phyloP scores from a whole-genome alignment of 2,888 invertebrate species.

The Tachina fera region DNA sequence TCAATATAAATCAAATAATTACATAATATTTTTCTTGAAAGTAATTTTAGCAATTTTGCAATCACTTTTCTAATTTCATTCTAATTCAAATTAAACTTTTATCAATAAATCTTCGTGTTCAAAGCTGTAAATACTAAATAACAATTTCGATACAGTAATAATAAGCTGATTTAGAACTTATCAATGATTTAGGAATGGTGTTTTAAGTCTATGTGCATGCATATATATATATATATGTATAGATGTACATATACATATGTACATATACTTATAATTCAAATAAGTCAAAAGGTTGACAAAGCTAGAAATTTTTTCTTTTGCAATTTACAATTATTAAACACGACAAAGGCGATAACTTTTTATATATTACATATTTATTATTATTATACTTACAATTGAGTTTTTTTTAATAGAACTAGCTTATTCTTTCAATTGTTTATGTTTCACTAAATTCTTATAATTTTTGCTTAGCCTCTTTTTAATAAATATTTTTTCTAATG shows the following conservation, averaged over 20 bases:
- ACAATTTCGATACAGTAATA: constrained; percentile 35
- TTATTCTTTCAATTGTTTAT: constrained; percentile 19
- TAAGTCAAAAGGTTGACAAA: constrained; percentile 80
- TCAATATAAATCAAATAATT: not conserved
- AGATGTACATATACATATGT: not conserved
- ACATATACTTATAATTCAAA: constrained; percentile 59
- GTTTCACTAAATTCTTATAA: constrained; percentile 33
- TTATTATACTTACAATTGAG: constrained; percentile 45
- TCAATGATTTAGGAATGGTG: constrained; percentile 71
- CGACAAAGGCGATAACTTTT: constrained; percentile 34
- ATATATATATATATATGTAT: not conserved
- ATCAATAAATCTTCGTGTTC: constrained; percentile 26
- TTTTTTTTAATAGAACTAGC: constrained; percentile 5
- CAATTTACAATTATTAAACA: constrained; percentile 37
- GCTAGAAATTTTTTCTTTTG: constrained; percentile 4
- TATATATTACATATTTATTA: constrained; percentile 1
- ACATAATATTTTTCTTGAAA: constrained; percentile 23
- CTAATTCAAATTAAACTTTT: constrained; percentile 19
- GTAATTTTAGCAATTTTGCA: not conserved
- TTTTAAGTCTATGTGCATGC: not conserved
- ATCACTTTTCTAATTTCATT: constrained; percentile 12
- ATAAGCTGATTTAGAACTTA: constrained; percentile 70
- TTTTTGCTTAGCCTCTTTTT: constrained; percentile 29
- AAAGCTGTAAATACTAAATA: constrained; percentile 12
- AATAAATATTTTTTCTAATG: constrained; percentile 46